phyloP scores from a whole-genome alignment of 1,140 invertebrate species.

The Aphelinus certus region DNA sequence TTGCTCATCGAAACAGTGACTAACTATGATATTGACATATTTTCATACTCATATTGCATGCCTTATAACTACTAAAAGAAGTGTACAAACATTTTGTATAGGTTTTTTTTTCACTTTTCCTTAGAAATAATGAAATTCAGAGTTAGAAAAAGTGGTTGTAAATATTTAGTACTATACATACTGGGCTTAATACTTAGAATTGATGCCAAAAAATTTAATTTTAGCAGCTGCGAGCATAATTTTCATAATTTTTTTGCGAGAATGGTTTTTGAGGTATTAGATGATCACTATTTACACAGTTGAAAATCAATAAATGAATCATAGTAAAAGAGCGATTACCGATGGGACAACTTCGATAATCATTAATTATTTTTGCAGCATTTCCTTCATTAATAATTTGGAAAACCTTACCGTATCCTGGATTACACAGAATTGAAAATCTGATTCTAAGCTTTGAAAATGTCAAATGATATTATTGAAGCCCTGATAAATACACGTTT shows the following conservation, averaged over 20 bases:
- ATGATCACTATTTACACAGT: conserved; percentile 37
- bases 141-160: conserved; percentile 23
- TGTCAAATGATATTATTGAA: no score
- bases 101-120: conserved; percentile 9
- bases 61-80: conserved; percentile 24
- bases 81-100: conserved; percentile 12
- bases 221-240: conserved; percentile 35
- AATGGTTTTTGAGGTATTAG: conserved; percentile 30
- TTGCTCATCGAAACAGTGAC: conserved; percentile 28
- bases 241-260: conserved; percentile 38
- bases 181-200: conserved; percentile 17
- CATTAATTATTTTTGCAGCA: no score
- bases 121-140: conserved; percentile 13
- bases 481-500: no score
- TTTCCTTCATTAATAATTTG: no score
- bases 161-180: conserved; percentile 13
- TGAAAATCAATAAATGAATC: conserved; percentile 19
- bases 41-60: conserved; percentile 33
- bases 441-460: no score
- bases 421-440: no score
- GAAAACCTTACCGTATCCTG: no score
- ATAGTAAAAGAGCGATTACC: no score
- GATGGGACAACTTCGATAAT: no score
- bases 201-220: conserved; percentile 21
- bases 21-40: conserved; percentile 28